Evolutionary conservation across 2,888 invertebrate species (phyloP), one percentile per base, ranked within the genome.

Genomic region (Drosophila meridionalis): DNA sequence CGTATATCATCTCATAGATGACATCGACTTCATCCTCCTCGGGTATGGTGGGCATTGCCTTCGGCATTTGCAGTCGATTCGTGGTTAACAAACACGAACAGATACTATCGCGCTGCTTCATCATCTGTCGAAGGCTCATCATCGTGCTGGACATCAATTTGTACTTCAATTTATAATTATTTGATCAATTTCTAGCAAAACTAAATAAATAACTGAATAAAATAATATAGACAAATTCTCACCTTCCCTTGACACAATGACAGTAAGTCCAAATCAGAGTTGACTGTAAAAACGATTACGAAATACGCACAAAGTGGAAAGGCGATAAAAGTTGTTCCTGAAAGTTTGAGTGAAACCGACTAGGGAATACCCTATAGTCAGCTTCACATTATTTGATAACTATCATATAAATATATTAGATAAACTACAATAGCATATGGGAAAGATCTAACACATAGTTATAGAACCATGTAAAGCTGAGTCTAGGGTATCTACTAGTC

Each of bases 31-130:
- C 38, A 11, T 60, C 60, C 40, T 60, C 60, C 20, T 60, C 60
- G 30, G 48, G 48, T 32, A 48, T 60, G 60, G 60, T 60, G 5
- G 60, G 60, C 60, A 60, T 32, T 3, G 60, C 40, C 60, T 32
- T 30, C 9, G 60, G 60, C 60, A 32, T 60, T 9, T 32, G 12
- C 40, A 60, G 4, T 5, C 50, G 30, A 5, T 7, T 30, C 12
- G 1, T 40, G 0, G 20, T 20, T 2, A 30, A 8, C 5, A 50
- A 60, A 40, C 26, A 32, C 7, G 30, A 3, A 9, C 12, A 11
- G 9, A 9, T 32, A 8, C 42, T 7, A 4, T 11, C 20, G 2
- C 14, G 14, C 20, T 48, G 48, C 40, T 38, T 20, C 3, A 40
- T 12, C 20, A 30, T 60, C 48, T 38, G 48, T 5, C 12, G 26